phyloP scores from a whole-genome alignment of 2,797 vertebrate genomes.

The Rhyacichthys aspro region DNA sequence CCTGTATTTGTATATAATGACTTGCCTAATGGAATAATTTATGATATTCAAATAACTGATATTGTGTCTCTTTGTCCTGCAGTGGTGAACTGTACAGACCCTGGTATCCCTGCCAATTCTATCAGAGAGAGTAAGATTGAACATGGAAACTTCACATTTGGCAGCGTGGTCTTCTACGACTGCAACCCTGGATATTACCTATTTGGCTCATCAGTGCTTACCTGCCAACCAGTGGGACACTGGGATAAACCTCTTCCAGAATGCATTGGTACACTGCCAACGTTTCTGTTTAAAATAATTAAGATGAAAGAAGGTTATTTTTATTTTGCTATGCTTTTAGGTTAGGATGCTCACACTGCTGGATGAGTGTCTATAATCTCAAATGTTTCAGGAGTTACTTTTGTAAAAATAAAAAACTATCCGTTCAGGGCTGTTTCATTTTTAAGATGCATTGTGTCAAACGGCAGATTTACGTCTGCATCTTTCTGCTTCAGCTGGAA shows the following conservation, averaged over 20 bases:
- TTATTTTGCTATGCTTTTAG: too few species aligned
- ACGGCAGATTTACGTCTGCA: too few species aligned
- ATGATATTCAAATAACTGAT: constrained; percentile 11
- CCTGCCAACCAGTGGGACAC: constrained; percentile 92
- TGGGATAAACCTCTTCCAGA: constrained; percentile 98
- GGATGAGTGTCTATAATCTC: too few species aligned
- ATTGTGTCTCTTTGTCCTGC: constrained; percentile 17
- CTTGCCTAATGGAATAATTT: constrained; percentile 34
- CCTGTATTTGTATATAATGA: constrained; percentile 19
- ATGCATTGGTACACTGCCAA: constrained; percentile 88
- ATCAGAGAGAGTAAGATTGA: constrained; percentile 98
- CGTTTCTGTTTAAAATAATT: not conserved
- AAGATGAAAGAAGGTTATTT: too few species aligned
- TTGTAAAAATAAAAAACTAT: too few species aligned
- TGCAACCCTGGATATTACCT: constrained; percentile 96
- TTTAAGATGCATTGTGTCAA: too few species aligned
- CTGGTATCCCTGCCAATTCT: constrained; percentile 95
- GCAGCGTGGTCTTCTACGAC: constrained; percentile 96
- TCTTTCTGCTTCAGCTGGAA: too few species aligned
- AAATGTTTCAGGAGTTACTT: too few species aligned
- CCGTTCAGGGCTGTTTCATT: too few species aligned
- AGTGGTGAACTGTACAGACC: constrained; percentile 98
- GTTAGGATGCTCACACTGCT: too few species aligned
- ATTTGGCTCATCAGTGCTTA: constrained; percentile 94
- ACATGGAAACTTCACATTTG: constrained; percentile 96